phyloP scores from a whole-genome alignment of 1,140 invertebrate species.

The Pogonomyrmex californicus region DNA sequence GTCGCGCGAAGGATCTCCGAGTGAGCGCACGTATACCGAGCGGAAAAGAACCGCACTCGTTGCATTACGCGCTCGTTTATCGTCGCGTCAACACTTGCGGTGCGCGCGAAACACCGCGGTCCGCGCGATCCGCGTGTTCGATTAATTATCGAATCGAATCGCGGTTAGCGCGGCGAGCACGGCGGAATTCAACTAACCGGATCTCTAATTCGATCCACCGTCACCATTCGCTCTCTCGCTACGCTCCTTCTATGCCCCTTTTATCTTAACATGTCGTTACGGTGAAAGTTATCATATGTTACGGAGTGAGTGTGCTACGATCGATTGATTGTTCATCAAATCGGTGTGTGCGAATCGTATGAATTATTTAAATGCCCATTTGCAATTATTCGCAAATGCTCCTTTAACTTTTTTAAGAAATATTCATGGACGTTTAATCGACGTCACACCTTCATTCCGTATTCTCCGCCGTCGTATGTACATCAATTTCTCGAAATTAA shows the following conservation, averaged over 20 bases:
- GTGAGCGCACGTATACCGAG: neutral
- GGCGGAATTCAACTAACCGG: neutral
- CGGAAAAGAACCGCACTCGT: neutral
- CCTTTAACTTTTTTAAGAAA: no score
- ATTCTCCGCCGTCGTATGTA: no score
- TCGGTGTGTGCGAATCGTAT: neutral
- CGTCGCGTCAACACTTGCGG: constrained; percentile 3
- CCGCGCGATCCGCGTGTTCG: neutral
- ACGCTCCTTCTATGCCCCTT: neutral
- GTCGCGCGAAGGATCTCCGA: neutral
- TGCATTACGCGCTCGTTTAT: constrained; percentile 52
- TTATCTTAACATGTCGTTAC: neutral
- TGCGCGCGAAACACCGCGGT: neutral
- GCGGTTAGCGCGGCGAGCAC: neutral
- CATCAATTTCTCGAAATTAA: no score
- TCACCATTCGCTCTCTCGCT: neutral
- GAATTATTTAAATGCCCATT: neutral
- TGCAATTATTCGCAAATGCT: no score
- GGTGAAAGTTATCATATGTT: constrained; percentile 24
- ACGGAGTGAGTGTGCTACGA: neutral
- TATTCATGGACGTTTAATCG: no score
- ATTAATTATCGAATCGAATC: constrained; percentile 29
- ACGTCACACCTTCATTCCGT: no score
- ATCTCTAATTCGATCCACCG: neutral
- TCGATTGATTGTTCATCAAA: constrained; percentile 1